A percentile compares a stretch with the other conserved stretches of the same genome.
These are phyloP conservation scores for Percina caprodes DNA, from an alignment of 2,113 vertebrate species.

Conservation along the genomic window DNA sequence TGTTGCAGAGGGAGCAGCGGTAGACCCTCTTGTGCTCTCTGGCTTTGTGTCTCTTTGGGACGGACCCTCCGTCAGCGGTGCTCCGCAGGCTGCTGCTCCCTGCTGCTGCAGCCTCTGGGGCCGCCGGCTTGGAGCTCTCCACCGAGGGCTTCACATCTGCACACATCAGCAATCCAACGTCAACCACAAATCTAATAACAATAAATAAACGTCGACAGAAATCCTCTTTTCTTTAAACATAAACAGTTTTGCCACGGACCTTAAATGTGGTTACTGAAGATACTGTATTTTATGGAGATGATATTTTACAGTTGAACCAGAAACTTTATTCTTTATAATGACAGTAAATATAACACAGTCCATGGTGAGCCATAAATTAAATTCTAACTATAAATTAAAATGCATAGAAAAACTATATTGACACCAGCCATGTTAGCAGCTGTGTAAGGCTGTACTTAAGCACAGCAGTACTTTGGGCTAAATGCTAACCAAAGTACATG, in stretches of 20 bases:
- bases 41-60: slow-evolving; percentile 73
- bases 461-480: background rate
- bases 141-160: slow-evolving; percentile 63
- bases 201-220: background rate
- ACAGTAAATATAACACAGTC: background rate
- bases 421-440: background rate
- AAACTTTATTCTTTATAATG: background rate
- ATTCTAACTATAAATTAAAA: background rate
- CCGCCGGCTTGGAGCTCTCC: slow-evolving; percentile 74
- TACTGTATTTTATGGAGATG: background rate
- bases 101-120: slow-evolving; percentile 34
- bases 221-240: background rate
- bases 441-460: background rate
- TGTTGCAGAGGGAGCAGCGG: slow-evolving; percentile 94
- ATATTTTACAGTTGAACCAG: background rate
- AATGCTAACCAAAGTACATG: background rate
- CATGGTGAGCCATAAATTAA: too few species aligned
- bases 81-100: slow-evolving; percentile 52
- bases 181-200: background rate
- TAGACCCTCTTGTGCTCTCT: slow-evolving; percentile 94
- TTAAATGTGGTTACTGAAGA: background rate
- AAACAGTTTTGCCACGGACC: background rate
- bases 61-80: slow-evolving; percentile 30
- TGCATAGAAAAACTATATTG: background rate
- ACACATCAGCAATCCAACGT: slow-evolving; percentile 16